Percentiles rank a stretch among this genome's conserved stretches.
phyloP scores from a whole-genome alignment of 2,113 vertebrate genomes.

The Promerops cafer region DNA sequence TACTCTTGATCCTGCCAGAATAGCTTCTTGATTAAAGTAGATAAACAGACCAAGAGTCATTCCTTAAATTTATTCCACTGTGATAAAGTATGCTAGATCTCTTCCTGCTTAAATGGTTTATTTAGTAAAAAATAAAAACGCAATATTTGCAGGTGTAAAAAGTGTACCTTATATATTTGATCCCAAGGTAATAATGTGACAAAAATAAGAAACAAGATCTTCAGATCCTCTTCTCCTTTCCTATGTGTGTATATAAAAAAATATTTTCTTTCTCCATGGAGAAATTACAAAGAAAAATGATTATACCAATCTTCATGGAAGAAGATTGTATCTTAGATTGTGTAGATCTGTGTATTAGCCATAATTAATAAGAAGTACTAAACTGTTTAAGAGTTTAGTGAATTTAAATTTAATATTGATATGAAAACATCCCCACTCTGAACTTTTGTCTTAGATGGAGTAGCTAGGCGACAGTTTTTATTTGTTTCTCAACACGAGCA shows the following conservation, averaged over 20 bases:
- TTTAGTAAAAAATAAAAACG: background rate
- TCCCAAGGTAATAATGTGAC: background rate
- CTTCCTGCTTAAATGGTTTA: background rate
- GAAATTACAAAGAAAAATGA: background rate
- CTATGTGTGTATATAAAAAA: background rate
- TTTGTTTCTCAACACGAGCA: background rate
- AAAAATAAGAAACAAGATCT: background rate
- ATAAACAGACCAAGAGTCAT: background rate
- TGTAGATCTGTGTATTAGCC: background rate
- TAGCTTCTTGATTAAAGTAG: background rate
- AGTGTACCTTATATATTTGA: background rate
- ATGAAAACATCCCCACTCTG: background rate
- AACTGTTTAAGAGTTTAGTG: background rate
- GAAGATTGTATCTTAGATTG: background rate
- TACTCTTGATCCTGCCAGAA: background rate
- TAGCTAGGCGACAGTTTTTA: background rate
- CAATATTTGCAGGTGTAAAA: background rate
- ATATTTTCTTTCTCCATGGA: background rate
- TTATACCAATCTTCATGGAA: background rate
- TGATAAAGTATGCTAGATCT: background rate
- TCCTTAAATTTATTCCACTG: background rate
- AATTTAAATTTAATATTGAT: background rate
- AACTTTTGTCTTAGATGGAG: background rate
- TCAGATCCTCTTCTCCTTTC: background rate
- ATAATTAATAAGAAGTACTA: background rate